Evolutionary conservation across 2,888 invertebrate genomes (phyloP).

Genomic region (Pammene fasciana): DNA sequence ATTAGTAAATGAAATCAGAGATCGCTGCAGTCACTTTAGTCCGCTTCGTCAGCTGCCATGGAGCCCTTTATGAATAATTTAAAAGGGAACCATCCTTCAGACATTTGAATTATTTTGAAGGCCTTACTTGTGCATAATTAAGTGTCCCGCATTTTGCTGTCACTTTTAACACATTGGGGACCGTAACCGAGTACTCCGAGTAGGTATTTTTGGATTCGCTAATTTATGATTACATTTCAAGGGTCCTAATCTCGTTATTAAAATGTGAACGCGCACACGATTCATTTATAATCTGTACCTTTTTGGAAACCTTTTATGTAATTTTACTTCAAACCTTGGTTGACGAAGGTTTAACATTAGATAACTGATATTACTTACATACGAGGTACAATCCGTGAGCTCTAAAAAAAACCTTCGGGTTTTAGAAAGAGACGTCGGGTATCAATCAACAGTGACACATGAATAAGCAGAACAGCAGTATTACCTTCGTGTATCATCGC

Average conservation of each 20-base stretch:
- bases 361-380: background rate
- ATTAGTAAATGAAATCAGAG: constrained; percentile 65
- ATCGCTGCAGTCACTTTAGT: constrained; percentile 53
- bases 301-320: constrained; percentile 19
- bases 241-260: constrained; percentile 45
- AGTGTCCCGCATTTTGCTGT: constrained; percentile 57
- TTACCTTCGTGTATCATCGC: too few species aligned
- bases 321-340: background rate
- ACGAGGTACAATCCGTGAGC: too few species aligned
- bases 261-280: constrained; percentile 18
- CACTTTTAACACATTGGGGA: constrained; percentile 52
- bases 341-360: constrained; percentile 1
- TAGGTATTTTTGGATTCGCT: constrained; percentile 49
- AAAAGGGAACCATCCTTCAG: constrained; percentile 66
- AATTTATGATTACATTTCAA: constrained; percentile 49
- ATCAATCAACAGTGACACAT: too few species aligned
- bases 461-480: too few species aligned
- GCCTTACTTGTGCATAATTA: constrained; percentile 70
- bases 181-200: constrained; percentile 47
- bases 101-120: constrained; percentile 76
- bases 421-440: too few species aligned
- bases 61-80: constrained; percentile 75
- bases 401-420: too few species aligned
- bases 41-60: constrained; percentile 63
- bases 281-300: constrained; percentile 28